Conservation (phyloP, 2,113 vertebrate genomes). For the Thermophis baileyi region DNA sequence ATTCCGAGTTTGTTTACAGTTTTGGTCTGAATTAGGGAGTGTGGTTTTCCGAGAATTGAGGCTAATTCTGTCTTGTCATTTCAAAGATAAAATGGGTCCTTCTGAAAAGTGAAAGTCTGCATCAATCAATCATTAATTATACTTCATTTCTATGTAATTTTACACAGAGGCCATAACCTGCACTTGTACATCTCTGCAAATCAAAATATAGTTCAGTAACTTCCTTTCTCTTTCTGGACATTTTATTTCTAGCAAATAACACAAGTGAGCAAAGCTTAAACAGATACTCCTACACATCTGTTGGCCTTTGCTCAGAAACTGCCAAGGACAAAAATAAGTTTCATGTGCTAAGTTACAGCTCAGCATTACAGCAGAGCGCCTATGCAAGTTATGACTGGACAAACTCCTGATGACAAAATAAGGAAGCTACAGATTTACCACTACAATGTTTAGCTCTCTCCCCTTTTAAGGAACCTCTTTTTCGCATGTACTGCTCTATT, state of each 20-base stretch:
- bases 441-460: conserved; percentile 21
- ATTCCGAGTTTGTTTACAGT: neutral
- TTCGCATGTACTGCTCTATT: conserved; percentile 16
- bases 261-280: conserved; percentile 6
- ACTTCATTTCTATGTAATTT: neutral
- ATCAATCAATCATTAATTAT: neutral
- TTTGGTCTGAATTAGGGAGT: neutral
- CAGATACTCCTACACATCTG: neutral
- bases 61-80: neutral
- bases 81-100: neutral
- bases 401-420: conserved; percentile 43
- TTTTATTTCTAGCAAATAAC: neutral
- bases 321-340: conserved; percentile 18
- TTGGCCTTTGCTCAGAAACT: conserved; percentile 28
- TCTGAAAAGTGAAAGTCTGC: neutral
- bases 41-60: neutral
- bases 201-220: neutral
- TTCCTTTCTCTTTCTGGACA: neutral
- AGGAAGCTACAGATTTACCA: conserved; percentile 40
- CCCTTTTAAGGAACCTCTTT: neutral
- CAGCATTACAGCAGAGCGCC: conserved; percentile 47
- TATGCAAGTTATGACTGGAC: conserved; percentile 39
- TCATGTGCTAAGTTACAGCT: conserved; percentile 34
- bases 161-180: neutral
- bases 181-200: neutral